These are phyloP conservation scores for Nephila pilipes DNA, from an alignment of 1,140 invertebrate genomes.

Conservation along the genomic window DNA sequence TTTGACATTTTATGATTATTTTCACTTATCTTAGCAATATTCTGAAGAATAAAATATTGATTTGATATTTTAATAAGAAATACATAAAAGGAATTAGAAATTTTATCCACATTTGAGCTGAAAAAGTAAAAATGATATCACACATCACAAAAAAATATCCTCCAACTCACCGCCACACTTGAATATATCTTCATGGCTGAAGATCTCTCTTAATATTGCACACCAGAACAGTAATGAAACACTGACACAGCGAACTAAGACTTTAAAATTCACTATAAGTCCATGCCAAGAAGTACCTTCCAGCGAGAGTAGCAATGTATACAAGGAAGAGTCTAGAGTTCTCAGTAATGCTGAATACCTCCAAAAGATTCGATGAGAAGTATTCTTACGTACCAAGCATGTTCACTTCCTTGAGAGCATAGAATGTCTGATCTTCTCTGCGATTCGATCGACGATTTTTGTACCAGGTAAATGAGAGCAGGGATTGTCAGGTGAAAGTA, in stretches of 20 bases:
- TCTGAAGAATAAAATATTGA: too few relatives aligned
- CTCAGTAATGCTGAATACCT: not conserved
- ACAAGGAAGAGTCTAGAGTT: not conserved
- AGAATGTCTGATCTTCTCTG: conserved; percentile 15
- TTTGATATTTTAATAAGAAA: too few relatives aligned
- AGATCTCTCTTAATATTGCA: not conserved
- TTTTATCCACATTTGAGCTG: too few relatives aligned
- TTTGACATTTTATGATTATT: too few relatives aligned
- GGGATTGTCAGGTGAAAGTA: conserved; percentile 60
- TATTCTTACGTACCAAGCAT: conserved; percentile 12
- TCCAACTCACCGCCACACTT: not conserved
- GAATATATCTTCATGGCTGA: not conserved
- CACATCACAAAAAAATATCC: too few relatives aligned
- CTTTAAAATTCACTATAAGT: not conserved
- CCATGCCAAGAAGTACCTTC: not conserved
- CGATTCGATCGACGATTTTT: conserved; percentile 65
- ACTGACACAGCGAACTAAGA: not conserved
- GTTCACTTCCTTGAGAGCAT: conserved; percentile 10
- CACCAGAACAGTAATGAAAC: not conserved
- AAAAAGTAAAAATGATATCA: too few relatives aligned
- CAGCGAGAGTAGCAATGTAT: not conserved
- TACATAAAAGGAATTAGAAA: too few relatives aligned
- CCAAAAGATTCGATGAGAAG: not conserved
- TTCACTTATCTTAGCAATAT: too few relatives aligned
- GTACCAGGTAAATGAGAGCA: conserved; percentile 76